A percentile compares a stretch with the other conserved stretches of the same genome.
phyloP scores from a whole-genome alignment of 2,113 vertebrate species.

The Myodes glareolus region DNA sequence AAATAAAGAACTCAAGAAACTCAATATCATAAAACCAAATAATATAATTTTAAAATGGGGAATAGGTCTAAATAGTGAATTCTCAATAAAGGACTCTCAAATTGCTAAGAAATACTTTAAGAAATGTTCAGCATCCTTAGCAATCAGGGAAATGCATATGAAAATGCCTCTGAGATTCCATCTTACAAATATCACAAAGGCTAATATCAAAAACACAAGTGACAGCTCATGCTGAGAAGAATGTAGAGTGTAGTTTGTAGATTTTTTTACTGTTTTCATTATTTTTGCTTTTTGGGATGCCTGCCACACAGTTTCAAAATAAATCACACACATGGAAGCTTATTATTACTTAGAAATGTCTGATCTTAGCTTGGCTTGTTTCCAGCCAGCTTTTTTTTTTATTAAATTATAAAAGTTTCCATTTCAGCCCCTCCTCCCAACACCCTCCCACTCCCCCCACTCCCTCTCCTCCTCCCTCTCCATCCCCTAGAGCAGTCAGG shows the following conservation, averaged over 20 bases:
- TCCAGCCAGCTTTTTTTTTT: too few species aligned
- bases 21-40: background rate
- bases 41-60: background rate
- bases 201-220: background rate
- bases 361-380: too few species aligned
- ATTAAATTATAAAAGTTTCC: too few species aligned
- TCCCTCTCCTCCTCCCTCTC: too few species aligned
- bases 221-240: background rate
- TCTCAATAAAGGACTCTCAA: background rate
- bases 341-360: too few species aligned
- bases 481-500: too few species aligned
- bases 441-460: too few species aligned
- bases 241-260: background rate
- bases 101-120: background rate
- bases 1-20: background rate
- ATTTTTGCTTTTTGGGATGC: too few species aligned
- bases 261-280: too few species aligned
- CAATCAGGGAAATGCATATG: background rate
- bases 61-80: background rate
- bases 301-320: too few species aligned
- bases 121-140: background rate
- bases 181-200: background rate
- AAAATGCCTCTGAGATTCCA: background rate
- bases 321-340: too few species aligned
- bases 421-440: too few species aligned